phyloP scores from a whole-genome alignment of 2,888 invertebrate genomes.

The Neoitamus cyanurus region DNA sequence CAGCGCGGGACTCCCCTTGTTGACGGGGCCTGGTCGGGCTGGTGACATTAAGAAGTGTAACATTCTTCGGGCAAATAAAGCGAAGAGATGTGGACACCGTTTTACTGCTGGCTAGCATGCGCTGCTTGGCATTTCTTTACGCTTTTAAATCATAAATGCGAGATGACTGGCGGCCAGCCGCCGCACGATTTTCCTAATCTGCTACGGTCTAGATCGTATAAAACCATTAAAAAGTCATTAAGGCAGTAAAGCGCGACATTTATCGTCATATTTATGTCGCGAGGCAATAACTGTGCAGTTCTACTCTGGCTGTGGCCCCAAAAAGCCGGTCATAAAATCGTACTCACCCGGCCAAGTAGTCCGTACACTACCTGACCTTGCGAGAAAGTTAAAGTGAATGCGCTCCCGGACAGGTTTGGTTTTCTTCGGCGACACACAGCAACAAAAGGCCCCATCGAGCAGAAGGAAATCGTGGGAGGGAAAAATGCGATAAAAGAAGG shows the following conservation, averaged over 20 bases:
- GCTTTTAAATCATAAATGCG: conserved; percentile 22
- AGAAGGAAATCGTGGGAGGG: not conserved
- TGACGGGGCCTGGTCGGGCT: not conserved
- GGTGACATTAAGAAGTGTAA: not conserved
- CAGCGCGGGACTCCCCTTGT: not conserved
- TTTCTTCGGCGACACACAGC: not conserved
- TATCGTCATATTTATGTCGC: conserved; percentile 29
- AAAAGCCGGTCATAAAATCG: not conserved
- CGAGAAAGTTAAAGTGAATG: not conserved
- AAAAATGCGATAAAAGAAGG: not conserved
- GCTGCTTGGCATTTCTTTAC: not conserved
- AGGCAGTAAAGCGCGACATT: conserved; percentile 31
- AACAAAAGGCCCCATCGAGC: not conserved
- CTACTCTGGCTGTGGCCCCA: not conserved
- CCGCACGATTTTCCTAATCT: not conserved
- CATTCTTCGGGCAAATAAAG: not conserved
- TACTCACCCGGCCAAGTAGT: not conserved
- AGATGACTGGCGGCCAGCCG: not conserved
- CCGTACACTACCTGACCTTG: not conserved
- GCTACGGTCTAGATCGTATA: not conserved
- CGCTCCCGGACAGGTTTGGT: not conserved
- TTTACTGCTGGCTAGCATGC: not conserved
- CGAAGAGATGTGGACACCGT: not conserved
- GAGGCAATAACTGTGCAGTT: not conserved
- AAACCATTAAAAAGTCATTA: conserved; percentile 28